Evolutionary conservation across 1,140 invertebrate genomes (phyloP), one percentile per base, ranked within the genome.

Genomic region (Melitaea cinxia): DNA sequence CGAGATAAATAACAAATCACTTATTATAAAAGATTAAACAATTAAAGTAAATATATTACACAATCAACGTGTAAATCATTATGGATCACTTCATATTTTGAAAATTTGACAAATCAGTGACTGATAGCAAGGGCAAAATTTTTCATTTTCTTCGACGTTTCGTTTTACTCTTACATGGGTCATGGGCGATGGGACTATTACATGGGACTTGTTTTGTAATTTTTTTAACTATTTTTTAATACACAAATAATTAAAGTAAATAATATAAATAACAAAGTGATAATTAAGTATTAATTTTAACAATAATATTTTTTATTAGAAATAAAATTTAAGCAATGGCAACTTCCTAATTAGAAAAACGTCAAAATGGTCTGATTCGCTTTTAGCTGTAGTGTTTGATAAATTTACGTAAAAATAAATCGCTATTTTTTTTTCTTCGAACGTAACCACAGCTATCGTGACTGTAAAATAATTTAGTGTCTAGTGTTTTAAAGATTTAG

Each of bases 1-100:
- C 69, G 78, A 73, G 42, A 70, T 42, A 57, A 63, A 77, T 55
- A 65, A 67, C 24, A 17, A 71, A 73, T 73, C 24, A 66, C 60
- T 71, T 62, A 17, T 49, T 76, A 45, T 71, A 67, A 75, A 80
- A 70, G 60, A 59, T 49, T 69, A 76, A 78, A 68, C 69, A 77
- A 77, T 73, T 75, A 68, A 53, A 72, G 62, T 77, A 77, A 75
- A 80, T 80, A 80, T 75, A 83, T 82, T 84, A 88, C 79, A 85
- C 83, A 89, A 88, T 89, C 80, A 83, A 75, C 75, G 74, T 84
- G 72, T 82, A 87, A 85, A 85, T 82, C 80, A 83, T 57, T 75
- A 73, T 71, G 80, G 80, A 81, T 83, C 61, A 88, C 70, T 86
- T 88, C 82, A 88, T 88, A 81, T 86, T 89, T 84, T 81, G 67